Evolutionary conservation across 2,797 vertebrate species (phyloP).

Genomic region (Centropyge bicolor): DNA sequence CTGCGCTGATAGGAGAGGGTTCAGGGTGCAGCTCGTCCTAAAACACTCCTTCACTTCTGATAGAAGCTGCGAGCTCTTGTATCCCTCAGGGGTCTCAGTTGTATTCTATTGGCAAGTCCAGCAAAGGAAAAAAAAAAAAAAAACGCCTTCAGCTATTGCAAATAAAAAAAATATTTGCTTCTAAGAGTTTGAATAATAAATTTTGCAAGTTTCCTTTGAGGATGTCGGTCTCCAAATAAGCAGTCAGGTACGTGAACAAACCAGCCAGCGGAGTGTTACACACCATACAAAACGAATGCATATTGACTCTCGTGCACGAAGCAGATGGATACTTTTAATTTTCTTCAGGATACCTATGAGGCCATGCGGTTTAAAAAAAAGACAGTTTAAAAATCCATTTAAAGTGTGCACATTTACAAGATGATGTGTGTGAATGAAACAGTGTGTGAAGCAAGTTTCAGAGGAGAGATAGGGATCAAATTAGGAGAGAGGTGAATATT

Average conservation of each 20-base stretch:
- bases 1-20: constrained; percentile 31
- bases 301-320: constrained; percentile 55
- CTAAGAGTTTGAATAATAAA: constrained; percentile 67
- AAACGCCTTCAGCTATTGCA: constrained; percentile 50
- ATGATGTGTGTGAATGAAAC: constrained; percentile 75
- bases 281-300: constrained; percentile 48
- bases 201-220: constrained; percentile 62
- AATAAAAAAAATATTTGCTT: constrained; percentile 65
- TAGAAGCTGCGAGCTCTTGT: constrained; percentile 37
- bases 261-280: constrained; percentile 50
- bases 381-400: constrained; percentile 4
- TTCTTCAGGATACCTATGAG: constrained; percentile 46
- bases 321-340: constrained; percentile 68
- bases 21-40: constrained; percentile 31
- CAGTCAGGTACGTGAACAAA: constrained; percentile 52
- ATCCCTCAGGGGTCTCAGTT: constrained; percentile 34
- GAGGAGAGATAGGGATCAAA: constrained; percentile 1
- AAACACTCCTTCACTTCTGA: constrained; percentile 46
- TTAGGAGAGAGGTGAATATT: constrained; percentile 3
- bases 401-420: constrained; percentile 4
- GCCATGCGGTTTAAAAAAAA: constrained; percentile 35
- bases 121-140: constrained; percentile 22
- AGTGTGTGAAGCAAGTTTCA: background rate
- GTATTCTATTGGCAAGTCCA: constrained; percentile 34
- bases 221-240: constrained; percentile 55